Conservation (phyloP, 2,888 invertebrate species). For the Nomada goodeniana region DNA sequence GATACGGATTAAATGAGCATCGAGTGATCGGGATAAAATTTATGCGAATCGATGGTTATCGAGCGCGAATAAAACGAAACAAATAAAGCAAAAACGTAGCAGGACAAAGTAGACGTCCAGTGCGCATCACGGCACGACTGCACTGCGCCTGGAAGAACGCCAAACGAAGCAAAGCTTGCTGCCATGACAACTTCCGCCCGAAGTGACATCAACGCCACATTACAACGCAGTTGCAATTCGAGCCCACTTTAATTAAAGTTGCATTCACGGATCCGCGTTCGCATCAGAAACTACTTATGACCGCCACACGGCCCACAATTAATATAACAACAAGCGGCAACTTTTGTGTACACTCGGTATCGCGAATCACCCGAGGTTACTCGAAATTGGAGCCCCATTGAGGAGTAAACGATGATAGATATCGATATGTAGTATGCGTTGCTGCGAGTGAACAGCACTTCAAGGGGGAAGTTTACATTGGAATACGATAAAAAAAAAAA, state of each 20-base stretch:
- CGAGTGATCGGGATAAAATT: background rate
- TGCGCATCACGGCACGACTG: conserved; percentile 71
- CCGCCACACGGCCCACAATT: conserved; percentile 30
- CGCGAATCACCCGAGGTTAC: background rate
- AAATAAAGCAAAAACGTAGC: background rate
- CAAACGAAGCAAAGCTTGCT: conserved; percentile 75
- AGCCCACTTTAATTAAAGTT: conserved; percentile 45
- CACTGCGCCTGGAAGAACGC: conserved; percentile 83
- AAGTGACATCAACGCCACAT: conserved; percentile 54
- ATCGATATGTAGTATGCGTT: conserved; percentile 11
- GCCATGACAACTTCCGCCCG: conserved; percentile 57
- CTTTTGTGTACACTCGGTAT: conserved; percentile 12
- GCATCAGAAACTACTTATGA: conserved; percentile 39
- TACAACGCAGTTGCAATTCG: conserved; percentile 51
- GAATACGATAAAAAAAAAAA: background rate
- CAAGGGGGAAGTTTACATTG: conserved; percentile 8
- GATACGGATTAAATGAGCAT: background rate
- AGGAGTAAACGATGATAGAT: conserved; percentile 22
- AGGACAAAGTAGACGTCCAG: conserved; percentile 59
- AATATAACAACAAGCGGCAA: conserved; percentile 31
- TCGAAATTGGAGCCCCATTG: conserved; percentile 24
- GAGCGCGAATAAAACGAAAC: conserved; percentile 2
- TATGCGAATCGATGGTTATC: conserved; percentile 6
- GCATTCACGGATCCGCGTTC: conserved; percentile 22
- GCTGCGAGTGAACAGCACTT: conserved; percentile 13